phyloP scores from a whole-genome alignment of 1,140 invertebrate species.

The Leptopilina clavipes region DNA sequence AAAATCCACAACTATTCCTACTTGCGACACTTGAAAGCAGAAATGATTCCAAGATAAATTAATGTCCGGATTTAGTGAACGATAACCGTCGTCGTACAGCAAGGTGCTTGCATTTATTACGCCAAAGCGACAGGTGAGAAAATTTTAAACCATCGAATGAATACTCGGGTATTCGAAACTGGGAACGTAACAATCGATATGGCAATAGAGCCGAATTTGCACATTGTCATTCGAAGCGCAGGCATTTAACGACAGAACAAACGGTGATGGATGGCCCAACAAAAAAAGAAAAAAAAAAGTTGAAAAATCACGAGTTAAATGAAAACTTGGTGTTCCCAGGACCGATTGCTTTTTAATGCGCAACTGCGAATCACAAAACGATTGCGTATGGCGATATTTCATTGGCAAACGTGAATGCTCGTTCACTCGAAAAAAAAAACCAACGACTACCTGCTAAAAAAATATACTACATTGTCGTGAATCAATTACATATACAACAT shows the following conservation, averaged over 20 bases:
- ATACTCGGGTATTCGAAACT: conserved; percentile 9
- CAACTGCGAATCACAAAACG: conserved; percentile 30
- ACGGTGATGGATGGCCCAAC: conserved; percentile 52
- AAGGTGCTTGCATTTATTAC: conserved; percentile 27
- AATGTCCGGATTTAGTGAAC: conserved; percentile 2
- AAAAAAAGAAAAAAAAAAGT: conserved; percentile 35
- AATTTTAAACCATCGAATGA: conserved; percentile 31
- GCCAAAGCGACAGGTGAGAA: conserved; percentile 38
- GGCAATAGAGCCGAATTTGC: conserved; percentile 54
- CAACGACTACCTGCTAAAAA: not conserved
- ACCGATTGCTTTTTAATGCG: conserved; percentile 32
- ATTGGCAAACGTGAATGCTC: conserved; percentile 4
- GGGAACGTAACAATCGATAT: conserved; percentile 48
- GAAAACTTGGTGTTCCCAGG: conserved; percentile 20
- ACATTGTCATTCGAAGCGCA: conserved; percentile 48
- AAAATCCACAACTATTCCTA: too few relatives aligned
- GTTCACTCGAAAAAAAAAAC: not conserved
- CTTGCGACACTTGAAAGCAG: too few relatives aligned
- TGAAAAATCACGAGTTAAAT: conserved; percentile 36
- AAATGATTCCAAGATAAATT: too few relatives aligned
- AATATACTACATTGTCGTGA: conserved; percentile 33
- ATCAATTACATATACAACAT: not conserved
- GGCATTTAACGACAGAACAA: conserved; percentile 52
- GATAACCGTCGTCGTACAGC: conserved; percentile 18
- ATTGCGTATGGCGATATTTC: conserved; percentile 30